Evolutionary conservation across 2,113 vertebrate species (phyloP), one percentile per base, ranked within the genome.

Genomic region (Ranitomeya variabilis): DNA sequence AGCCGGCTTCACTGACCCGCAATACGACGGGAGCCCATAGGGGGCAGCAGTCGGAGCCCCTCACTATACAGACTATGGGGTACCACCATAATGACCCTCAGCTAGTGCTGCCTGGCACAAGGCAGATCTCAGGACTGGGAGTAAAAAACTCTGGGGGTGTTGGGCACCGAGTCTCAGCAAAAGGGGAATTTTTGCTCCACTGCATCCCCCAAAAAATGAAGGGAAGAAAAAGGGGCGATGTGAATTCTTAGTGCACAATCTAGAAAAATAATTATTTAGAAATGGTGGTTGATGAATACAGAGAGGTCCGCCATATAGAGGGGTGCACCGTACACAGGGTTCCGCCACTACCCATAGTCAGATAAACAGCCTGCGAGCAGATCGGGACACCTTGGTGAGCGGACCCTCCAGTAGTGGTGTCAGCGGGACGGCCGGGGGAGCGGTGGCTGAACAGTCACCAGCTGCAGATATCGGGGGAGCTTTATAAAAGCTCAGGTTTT

Each of bases 261-360:
- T 76, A 76, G 23, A 76, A 76, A 52, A 52, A 76, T 76, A 76
- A 76, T 73, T 0, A 73, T 76, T 37, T 76, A 76, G 37, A 76
- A 45, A 76, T 52, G 45, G 37, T 10, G 18, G 37, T 37, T 52
- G 45, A 51, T 52, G 2, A 19, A 9, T 12, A 74, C 37, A 74
- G 71, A 51, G 31, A 8, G 31, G 67, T 31, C 67, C 14, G 37
- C 37, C 37, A 5, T 45, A 45, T 5, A 45, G 37, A 45, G 37
- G 37, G 37, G 37, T 45, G 3, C 5, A 5, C 2, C 37, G 37
- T 45, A 45, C 37, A 45, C 3, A 45, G 37, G 37, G 37, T 3
- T 45, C 37, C 37, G 37, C 37, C 37, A 45, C 37, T 45, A 45
- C 37, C 37, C 37, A 8, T 73, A 51, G 73, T 45, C 31, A 51